These are phyloP conservation scores for Trissolcus brochymenae DNA, from an alignment of 2,888 invertebrate species.

Conservation along the genomic window DNA sequence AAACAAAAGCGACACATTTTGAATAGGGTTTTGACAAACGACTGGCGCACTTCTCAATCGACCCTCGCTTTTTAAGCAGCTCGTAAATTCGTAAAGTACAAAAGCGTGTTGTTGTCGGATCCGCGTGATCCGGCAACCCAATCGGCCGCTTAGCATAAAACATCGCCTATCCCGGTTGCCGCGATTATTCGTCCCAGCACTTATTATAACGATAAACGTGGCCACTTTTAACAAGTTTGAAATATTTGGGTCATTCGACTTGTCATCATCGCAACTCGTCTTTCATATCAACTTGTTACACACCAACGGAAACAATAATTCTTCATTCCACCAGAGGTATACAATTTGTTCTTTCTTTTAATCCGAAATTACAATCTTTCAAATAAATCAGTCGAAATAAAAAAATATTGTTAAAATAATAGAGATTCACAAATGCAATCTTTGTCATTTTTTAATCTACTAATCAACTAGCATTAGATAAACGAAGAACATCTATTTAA, in stretches of 20 bases:
- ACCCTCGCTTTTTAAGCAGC: constrained; percentile 65
- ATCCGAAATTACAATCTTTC: too few species aligned
- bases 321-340: too few species aligned
- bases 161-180: constrained; percentile 62
- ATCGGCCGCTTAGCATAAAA: constrained; percentile 71
- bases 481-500: too few species aligned
- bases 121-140: constrained; percentile 66
- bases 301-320: too few species aligned
- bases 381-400: too few species aligned
- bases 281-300: too few species aligned
- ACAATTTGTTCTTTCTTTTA: too few species aligned
- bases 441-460: too few species aligned
- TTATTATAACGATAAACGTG: constrained; percentile 56
- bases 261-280: too few species aligned
- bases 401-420: too few species aligned
- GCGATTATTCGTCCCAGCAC: constrained; percentile 52
- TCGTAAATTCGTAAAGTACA: constrained; percentile 54
- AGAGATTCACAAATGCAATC: too few species aligned
- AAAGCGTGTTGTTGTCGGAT: constrained; percentile 51
- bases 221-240: constrained; percentile 34
- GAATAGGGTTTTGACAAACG: constrained; percentile 2
- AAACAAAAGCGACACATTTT: constrained; percentile 22
- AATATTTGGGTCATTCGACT: constrained; percentile 61
- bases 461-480: too few species aligned
- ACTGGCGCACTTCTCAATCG: constrained; percentile 42